Percentiles rank a stretch among this genome's conserved stretches.
Conservation (phyloP, 2,888 invertebrate species). For the Chloromyia formosa region DNA sequence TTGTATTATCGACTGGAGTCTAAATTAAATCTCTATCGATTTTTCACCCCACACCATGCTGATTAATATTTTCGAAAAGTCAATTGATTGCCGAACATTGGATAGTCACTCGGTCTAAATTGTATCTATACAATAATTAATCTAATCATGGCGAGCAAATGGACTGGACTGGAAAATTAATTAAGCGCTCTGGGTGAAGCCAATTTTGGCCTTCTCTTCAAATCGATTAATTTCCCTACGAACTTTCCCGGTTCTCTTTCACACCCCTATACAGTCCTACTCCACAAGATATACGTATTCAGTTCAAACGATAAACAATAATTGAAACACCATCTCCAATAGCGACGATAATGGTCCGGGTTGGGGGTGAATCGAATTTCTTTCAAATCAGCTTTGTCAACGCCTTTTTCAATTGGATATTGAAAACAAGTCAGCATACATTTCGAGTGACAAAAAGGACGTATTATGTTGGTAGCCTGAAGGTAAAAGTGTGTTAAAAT, state of each 20-base stretch:
- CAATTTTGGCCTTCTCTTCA: conserved; percentile 21
- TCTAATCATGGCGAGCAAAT: conserved; percentile 38
- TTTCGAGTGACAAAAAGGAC: conserved; percentile 8
- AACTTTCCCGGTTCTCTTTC: not conserved
- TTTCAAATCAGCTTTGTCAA: not conserved
- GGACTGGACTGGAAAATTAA: conserved; percentile 42
- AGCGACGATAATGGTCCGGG: not conserved
- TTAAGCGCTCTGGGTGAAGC: conserved; percentile 36
- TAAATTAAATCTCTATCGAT: not conserved
- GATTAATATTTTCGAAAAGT: conserved; percentile 28
- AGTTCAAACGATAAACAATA: conserved; percentile 2
- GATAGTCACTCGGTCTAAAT: conserved; percentile 37
- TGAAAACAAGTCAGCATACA: not conserved
- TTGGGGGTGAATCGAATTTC: conserved; percentile 25
- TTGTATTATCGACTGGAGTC: not conserved
- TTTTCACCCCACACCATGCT: not conserved
- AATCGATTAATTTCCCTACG: conserved; percentile 17
- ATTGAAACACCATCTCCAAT: conserved; percentile 7
- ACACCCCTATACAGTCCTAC: not conserved
- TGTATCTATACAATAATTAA: conserved; percentile 24
- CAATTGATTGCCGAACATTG: conserved; percentile 25
- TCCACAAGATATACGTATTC: not conserved
- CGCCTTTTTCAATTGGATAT: conserved; percentile 26
- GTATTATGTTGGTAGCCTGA: conserved; percentile 17
- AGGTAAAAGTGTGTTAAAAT: conserved; percentile 42